Evolutionary conservation across 2,113 vertebrate genomes (phyloP).

Genomic region (Phylloscopus whistleri): DNA sequence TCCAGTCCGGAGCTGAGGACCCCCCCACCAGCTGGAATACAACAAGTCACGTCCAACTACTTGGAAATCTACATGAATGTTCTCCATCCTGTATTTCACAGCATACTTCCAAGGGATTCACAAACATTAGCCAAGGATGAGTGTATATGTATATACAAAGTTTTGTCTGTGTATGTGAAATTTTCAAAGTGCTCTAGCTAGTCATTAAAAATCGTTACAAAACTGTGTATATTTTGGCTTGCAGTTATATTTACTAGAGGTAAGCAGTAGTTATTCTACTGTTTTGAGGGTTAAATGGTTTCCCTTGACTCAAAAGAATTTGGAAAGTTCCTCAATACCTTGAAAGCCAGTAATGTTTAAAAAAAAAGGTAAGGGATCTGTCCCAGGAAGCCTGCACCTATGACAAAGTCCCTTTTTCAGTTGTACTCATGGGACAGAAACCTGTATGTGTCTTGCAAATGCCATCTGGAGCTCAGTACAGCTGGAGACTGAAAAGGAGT

Average conservation of each 20-base stretch:
- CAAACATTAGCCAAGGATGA: fast-evolving
- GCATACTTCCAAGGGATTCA: background rate
- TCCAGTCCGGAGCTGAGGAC: too few relatives aligned
- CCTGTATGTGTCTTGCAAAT: background rate
- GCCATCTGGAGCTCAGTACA: background rate
- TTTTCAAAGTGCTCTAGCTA: background rate
- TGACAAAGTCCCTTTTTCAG: background rate
- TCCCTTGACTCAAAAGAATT: background rate
- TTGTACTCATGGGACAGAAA: background rate
- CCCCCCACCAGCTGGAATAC: too few relatives aligned
- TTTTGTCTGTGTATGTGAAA: background rate
- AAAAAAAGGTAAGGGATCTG: background rate
- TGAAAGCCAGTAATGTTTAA: background rate
- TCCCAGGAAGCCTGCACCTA: background rate
- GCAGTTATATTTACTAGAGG: background rate
- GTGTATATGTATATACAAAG: fast-evolving
- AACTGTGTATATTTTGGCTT: background rate
- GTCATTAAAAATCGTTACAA: background rate
- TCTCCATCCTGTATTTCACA: background rate
- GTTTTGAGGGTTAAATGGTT: background rate
- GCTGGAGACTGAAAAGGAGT: background rate
- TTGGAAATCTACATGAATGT: background rate
- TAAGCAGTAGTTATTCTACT: background rate
- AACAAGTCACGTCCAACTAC: fast-evolving
- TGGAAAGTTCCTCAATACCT: background rate